Conservation (phyloP, 2,888 invertebrate species). For the Prosapia bicincta region DNA sequence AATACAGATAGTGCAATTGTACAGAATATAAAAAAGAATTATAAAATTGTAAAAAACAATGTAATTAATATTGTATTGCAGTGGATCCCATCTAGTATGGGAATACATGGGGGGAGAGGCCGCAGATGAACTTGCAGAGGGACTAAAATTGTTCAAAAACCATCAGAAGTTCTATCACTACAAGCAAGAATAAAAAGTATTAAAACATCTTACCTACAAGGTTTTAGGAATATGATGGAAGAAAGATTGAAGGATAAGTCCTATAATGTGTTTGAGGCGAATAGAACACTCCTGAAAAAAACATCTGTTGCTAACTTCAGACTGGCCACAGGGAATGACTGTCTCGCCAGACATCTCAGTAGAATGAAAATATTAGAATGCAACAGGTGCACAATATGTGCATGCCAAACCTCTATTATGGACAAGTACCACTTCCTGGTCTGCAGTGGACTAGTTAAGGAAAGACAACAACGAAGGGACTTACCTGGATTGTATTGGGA, state of each 20-base stretch:
- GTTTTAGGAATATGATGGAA: too few species aligned
- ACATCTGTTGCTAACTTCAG: not conserved
- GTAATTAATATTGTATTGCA: too few species aligned
- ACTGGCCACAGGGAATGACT: not conserved
- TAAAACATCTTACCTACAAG: too few species aligned
- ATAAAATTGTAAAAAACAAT: too few species aligned
- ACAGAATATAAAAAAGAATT: too few species aligned
- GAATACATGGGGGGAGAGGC: too few species aligned
- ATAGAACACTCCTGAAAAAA: not conserved
- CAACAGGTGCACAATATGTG: not conserved
- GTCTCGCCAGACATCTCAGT: not conserved
- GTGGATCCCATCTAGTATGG: too few species aligned
- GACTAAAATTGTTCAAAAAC: too few species aligned
- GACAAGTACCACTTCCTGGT: not conserved
- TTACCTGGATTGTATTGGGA: not conserved
- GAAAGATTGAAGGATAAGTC: not conserved
- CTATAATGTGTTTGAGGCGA: not conserved
- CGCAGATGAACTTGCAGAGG: too few species aligned
- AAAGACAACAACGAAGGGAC: not conserved
- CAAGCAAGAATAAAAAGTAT: too few species aligned
- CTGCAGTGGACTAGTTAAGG: not conserved
- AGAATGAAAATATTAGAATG: not conserved
- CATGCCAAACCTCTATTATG: not conserved
- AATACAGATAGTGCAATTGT: too few species aligned
- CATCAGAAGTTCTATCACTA: too few species aligned